Base-by-base conservation (phyloP, 2,113 vertebrate species). In the Atherinomorus stipes region DNA sequence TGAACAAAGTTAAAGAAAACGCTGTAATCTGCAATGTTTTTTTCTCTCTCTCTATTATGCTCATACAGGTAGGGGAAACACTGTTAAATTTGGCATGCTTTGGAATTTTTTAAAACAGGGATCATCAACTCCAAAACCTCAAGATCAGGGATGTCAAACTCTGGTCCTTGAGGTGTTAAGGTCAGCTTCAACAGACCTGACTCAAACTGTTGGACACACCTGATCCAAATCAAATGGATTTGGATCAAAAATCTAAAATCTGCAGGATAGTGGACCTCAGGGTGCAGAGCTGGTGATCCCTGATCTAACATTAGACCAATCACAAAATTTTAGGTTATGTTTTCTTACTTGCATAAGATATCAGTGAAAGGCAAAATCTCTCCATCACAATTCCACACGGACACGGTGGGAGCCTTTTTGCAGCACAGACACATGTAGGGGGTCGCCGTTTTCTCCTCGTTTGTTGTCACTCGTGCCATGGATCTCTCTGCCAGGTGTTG, bases 321-420 rank as follows among this genome's bases (percentile, higher is more conserved):
- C 31, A 34, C 3, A 50, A 18, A 1, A n/a, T 25, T 19, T 38
- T 22, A 15, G 9, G 28, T 22, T 65, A 12, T 16, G 4, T 12
- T 23, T 18, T 18, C 71, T 65, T 57, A 95, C 95, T 92, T 92
- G 88, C 94, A 92, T 26, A 84, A 81, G 62, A 96, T 90, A 26
- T 94, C 81, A 0, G 90, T 85, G 57, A 88, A 81, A 2, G 92
- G 83, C 45, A 96, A 88, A 42, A 94, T 87, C 82, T 96, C 95
- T 42, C 95, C 95, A 15, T 95, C 95, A 18, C 94, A 95, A 88
- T 94, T 95, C 95, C 95, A 95, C 77, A 93, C 91, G 0, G 93
- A 95, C 45, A 83, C 89, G 1, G 88, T 22, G 0, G 90, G 85
- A 15, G 81, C 34, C 53, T 90, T 88, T 2, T 57, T 87, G 71